phyloP scores from a whole-genome alignment of 2,888 invertebrate genomes.

The Sisyra nigra region DNA sequence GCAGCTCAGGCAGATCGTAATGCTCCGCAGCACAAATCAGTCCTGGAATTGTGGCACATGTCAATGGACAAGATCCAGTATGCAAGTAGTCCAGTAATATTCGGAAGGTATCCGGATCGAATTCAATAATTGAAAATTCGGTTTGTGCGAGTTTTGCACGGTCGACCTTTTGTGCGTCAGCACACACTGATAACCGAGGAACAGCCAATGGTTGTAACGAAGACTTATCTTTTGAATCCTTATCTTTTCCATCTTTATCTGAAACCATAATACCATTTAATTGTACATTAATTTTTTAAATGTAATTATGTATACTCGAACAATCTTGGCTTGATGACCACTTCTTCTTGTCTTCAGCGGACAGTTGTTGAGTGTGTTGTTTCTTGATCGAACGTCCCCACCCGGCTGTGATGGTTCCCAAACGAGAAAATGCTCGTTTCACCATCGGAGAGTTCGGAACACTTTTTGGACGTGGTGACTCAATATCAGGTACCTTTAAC shows the following conservation, averaged over 20 bases:
- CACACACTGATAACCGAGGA: slow-evolving; percentile 79
- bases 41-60: slow-evolving; percentile 84
- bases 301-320: slow-evolving; percentile 47
- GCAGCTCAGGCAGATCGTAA: slow-evolving; percentile 79
- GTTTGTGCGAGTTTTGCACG: slow-evolving; percentile 82
- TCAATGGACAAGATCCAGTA: slow-evolving; percentile 81
- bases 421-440: slow-evolving; percentile 76
- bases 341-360: slow-evolving; percentile 84
- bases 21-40: slow-evolving; percentile 89
- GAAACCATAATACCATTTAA: slow-evolving; percentile 17
- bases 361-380: slow-evolving; percentile 63
- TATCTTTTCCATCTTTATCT: slow-evolving; percentile 71
- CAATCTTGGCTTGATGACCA: slow-evolving; percentile 77
- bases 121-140: slow-evolving; percentile 90
- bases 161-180: slow-evolving; percentile 88
- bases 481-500: slow-evolving; percentile 55
- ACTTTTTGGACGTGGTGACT: slow-evolving; percentile 78
- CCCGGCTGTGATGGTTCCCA: slow-evolving; percentile 79
- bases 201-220: slow-evolving; percentile 60
- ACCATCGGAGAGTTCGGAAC: slow-evolving; percentile 91
- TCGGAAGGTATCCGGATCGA: slow-evolving; percentile 85
- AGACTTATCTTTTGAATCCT: slow-evolving; percentile 60
- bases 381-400: slow-evolving; percentile 81
- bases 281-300: neutral
- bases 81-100: slow-evolving; percentile 82